Evolutionary conservation across 2,113 vertebrate genomes (phyloP), one percentile per base, ranked within the genome.

Genomic region (Pontoporia blainvillei): DNA sequence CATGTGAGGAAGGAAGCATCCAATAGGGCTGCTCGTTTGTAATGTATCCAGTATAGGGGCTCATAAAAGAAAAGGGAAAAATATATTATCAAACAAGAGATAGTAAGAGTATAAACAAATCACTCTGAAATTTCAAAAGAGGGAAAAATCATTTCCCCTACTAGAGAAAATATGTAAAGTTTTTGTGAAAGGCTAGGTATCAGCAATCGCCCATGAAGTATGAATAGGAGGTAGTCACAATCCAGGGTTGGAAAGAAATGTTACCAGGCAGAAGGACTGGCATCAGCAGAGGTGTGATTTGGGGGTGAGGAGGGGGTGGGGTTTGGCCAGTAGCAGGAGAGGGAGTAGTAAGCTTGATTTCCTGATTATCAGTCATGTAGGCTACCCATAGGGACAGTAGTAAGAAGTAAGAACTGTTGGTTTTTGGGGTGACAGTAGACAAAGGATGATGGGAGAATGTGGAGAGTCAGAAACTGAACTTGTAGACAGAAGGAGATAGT

Each of bases 81-180:
- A 61, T 31, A 20, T 6, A 23, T n/a, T 13, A 57, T 21, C 54
- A 61, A 67, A 64, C 36, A 44, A 54, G 54, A 57, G 39, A 87
- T 5, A 78, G 44, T 46, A 69, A 84, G 41, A 17, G 4, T 66
- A 61, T 46, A 72, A 64, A 91, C n/a, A 54, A 52, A 69, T 75
- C 17, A 36, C 66, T 72, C 46, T 71, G 8, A 76, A 23, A 13
- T 44, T 93, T 93, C 83, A 75, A 89, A 93, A 23, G 34, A 83
- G 49, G 20, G 6, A 49, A 81, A 86, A 34, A 6, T 73, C 8
- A 6, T 76, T 73, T 82, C 57, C 39, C 49, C 27, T 84, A 6
- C 18, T 11, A 36, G 69, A 9, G 52, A 66, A 94, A 84, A 34
- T 29, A 49, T 2, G 0, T 17, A 39, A 66, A 34, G 20, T 6